Evolutionary conservation across 2,113 vertebrate genomes (phyloP), one percentile per base, ranked within the genome.

Genomic region (Lutjanus erythropterus): DNA sequence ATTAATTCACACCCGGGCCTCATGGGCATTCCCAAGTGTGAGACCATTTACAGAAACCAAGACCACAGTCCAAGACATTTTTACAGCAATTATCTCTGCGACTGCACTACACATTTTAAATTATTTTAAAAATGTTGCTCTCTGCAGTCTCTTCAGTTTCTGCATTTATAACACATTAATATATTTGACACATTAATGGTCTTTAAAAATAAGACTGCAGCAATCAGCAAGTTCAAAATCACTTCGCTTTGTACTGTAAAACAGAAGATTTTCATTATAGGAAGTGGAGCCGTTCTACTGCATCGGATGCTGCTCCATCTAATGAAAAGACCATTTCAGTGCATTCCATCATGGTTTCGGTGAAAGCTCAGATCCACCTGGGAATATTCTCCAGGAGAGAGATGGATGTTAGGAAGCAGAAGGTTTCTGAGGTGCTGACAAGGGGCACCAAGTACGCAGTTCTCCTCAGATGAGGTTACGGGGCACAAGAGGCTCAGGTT

Each of bases 391-490:
- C 7, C 61, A 75, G 58, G 62, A 85, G 74, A 71, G 65, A 88
- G 86, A 89, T 87, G 80, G 33, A 88, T 92, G 78, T 71, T 79
- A 44, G 83, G 78, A 80, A 65, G 83, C 71, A 81, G 61, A 81
- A 39, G 65, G 75, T 81, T 86, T 82, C 66, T 68, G 72, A 65
- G 66, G 86, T 89, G 91, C 84, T 89, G 91, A 92, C 88, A 91
- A 71, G 86, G 52, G 81, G 79, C 72, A 77, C 52, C 53, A 37
- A 77, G 71, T 60, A 70, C 37, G n/a, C 56, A 19, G 65, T 31
- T 81, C 46, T 87, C 72, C 80, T 84, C 76, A 78, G 84, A 84
- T 87, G 88, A 78, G 69, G 56, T 82, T 88, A 75, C 58, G 65
- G 68, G 35, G 59, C 59, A 84, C 62, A 65, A 35, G 44, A 29